These are phyloP conservation scores for Drosophila triauraria DNA, from an alignment of 1,140 invertebrate genomes.

Conservation along the genomic window DNA sequence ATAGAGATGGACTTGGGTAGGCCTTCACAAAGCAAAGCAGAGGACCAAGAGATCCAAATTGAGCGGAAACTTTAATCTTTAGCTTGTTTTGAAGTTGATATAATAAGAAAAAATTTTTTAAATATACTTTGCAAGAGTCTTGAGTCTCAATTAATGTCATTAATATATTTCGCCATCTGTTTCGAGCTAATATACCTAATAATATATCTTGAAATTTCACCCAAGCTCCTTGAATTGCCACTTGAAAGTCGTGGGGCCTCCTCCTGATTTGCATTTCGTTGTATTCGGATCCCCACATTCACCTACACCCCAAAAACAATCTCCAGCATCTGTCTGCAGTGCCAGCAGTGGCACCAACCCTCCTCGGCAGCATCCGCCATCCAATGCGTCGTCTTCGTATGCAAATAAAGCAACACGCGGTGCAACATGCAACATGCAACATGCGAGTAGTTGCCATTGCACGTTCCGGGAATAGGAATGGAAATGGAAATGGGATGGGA, in stretches of 20 bases:
- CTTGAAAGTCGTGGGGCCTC: not conserved
- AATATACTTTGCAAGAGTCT: too few species aligned
- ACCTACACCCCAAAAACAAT: constrained; percentile 43
- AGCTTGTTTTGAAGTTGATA: not conserved
- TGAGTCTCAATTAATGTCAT: not conserved
- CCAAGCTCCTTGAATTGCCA: constrained; percentile 18
- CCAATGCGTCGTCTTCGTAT: constrained; percentile 54
- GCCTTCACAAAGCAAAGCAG: not conserved
- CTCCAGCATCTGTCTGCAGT: constrained; percentile 43
- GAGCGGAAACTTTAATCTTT: not conserved
- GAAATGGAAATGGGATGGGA: constrained; percentile 29
- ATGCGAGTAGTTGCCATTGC: constrained; percentile 61
- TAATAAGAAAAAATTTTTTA: not conserved
- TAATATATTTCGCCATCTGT: not conserved
- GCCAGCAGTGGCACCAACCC: constrained; percentile 2
- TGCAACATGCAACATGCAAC: constrained; percentile 71
- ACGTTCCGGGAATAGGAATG: constrained; percentile 59
- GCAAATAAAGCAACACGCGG: constrained; percentile 77
- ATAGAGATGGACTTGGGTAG: constrained; percentile 2
- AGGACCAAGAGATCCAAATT: not conserved
- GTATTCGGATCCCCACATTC: constrained; percentile 8
- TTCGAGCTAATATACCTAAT: constrained; percentile 5
- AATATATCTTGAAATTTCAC: not conserved
- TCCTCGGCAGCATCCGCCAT: constrained; percentile 11
- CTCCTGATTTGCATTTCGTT: constrained; percentile 46